Conservation (phyloP, 2,888 invertebrate genomes). For the Leptinotarsa rubiginosa region DNA sequence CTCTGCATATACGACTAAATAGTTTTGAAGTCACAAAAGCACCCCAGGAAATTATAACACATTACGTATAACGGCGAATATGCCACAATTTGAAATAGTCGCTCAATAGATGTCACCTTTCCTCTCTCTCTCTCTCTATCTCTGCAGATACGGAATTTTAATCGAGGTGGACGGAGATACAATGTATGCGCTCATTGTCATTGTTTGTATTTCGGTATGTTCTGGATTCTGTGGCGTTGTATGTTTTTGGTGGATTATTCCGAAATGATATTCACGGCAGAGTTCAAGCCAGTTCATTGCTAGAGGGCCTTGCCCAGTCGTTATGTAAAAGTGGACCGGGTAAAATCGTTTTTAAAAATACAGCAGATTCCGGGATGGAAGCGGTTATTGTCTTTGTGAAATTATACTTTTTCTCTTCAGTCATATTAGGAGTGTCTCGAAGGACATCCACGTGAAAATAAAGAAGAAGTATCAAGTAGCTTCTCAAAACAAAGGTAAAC, state of each 20-base stretch:
- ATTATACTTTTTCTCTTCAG: too few relatives aligned
- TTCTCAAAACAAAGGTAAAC: too few relatives aligned
- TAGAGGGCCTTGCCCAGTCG: not conserved
- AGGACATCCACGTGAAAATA: too few relatives aligned
- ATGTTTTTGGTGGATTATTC: slow-evolving; percentile 1
- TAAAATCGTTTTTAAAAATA: not conserved
- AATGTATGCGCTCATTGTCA: not conserved
- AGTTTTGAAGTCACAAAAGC: slow-evolving; percentile 10
- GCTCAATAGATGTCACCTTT: not conserved
- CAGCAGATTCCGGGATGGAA: not conserved
- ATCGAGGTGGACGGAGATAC: slow-evolving; percentile 7
- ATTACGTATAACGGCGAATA: slow-evolving; percentile 17
- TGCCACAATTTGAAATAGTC: slow-evolving; percentile 17
- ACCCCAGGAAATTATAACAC: slow-evolving; percentile 16
- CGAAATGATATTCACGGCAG: not conserved
- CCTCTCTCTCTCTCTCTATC: not conserved
- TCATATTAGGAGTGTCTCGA: too few relatives aligned
- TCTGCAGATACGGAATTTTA: not conserved
- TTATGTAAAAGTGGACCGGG: not conserved
- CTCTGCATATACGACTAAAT: slow-evolving; percentile 16
- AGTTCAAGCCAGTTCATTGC: not conserved
- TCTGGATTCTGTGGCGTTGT: slow-evolving; percentile 8
- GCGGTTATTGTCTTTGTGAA: not conserved
- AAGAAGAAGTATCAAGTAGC: too few relatives aligned
- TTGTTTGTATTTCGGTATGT: slow-evolving; percentile 4